Percentiles rank a stretch among this genome's conserved stretches.
Conservation (phyloP, 2,113 vertebrate genomes). For the Ptilorrhoa leucosticta region DNA sequence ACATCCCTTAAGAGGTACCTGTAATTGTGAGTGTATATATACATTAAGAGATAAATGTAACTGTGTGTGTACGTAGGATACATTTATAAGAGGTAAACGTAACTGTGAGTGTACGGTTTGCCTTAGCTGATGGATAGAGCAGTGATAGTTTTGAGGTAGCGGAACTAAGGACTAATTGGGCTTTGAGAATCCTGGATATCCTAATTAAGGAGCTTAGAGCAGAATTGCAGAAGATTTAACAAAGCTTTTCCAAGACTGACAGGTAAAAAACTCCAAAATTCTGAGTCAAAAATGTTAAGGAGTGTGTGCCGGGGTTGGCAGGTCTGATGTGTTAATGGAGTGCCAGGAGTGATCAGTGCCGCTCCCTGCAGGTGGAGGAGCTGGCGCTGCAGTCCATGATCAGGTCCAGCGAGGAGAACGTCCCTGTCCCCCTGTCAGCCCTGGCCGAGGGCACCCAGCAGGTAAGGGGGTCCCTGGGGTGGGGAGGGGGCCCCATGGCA, state of each 20-base stretch:
- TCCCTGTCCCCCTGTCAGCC: background rate
- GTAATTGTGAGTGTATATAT: too few relatives aligned
- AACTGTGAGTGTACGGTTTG: background rate
- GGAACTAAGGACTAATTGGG: background rate
- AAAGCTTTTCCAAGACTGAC: background rate
- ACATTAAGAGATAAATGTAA: background rate
- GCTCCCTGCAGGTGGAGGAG: conserved; percentile 72
- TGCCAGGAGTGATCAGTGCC: background rate
- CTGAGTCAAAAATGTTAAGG: rapidly evolving
- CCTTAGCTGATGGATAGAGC: background rate
- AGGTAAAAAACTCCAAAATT: rapidly evolving
- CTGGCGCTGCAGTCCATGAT: conserved; percentile 79
- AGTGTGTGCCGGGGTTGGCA: background rate
- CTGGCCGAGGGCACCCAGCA: background rate
- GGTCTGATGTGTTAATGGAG: rapidly evolving
- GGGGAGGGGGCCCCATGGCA: background rate
- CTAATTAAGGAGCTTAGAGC: background rate
- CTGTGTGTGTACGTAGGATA: too few relatives aligned
- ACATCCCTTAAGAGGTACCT: background rate
- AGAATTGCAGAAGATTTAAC: too few relatives aligned
- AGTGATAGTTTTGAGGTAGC: background rate
- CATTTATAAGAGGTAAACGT: background rate
- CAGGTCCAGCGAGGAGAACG: conserved; percentile 21
- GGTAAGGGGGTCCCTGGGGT: background rate
- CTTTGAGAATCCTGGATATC: background rate